These are phyloP conservation scores for Stercorarius parasiticus DNA, from an alignment of 2,113 vertebrate genomes.

Conservation along the genomic window DNA sequence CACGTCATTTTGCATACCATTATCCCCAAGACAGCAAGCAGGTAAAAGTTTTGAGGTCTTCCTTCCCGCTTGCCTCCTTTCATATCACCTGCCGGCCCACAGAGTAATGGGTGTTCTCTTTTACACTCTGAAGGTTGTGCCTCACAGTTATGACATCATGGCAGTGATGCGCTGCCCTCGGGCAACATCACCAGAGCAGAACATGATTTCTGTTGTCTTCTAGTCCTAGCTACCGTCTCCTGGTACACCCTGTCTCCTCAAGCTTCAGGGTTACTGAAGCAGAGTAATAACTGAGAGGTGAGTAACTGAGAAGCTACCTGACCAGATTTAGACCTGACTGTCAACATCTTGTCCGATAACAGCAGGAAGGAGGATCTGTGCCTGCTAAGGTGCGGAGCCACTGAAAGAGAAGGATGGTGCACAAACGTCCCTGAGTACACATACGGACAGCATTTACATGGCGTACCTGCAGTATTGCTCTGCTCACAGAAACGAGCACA, in stretches of 20 bases:
- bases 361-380: background rate
- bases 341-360: slow-evolving; percentile 11
- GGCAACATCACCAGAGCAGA: slow-evolving; percentile 23
- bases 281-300: slow-evolving; percentile 49
- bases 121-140: background rate
- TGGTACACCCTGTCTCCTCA: background rate
- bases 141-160: background rate
- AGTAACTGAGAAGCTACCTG: slow-evolving; percentile 59
- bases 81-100: background rate
- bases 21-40: background rate
- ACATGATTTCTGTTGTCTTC: background rate
- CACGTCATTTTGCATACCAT: background rate
- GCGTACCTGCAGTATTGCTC: background rate
- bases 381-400: background rate
- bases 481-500: background rate
- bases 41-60: background rate
- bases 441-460: background rate
- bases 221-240: background rate
- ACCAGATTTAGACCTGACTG: background rate
- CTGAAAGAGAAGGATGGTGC: background rate
- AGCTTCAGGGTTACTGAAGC: slow-evolving; percentile 35
- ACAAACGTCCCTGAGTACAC: background rate
- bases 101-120: background rate
- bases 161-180: background rate
- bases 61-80: background rate